A percentile compares a stretch with the other conserved stretches of the same genome.
Conservation (phyloP, 2,113 vertebrate genomes). For the Megaleporinus macrocephalus region DNA sequence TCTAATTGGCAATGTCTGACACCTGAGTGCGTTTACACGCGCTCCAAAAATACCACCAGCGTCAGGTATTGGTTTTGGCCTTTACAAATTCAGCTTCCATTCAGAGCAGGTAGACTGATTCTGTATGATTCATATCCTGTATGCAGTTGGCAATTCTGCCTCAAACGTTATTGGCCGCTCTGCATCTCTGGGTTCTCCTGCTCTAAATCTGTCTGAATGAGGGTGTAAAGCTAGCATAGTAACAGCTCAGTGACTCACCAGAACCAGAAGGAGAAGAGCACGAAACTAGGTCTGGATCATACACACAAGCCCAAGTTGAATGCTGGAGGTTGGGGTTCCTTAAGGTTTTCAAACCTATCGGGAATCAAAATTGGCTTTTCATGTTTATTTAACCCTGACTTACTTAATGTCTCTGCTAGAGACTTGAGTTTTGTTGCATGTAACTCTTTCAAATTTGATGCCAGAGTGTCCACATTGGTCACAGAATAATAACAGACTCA, state of each 20-base stretch:
- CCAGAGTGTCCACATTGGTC: too few relatives aligned
- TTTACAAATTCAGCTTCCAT: slow-evolving; percentile 3
- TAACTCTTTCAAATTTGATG: too few relatives aligned
- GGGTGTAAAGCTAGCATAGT: not conserved
- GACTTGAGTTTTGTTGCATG: too few relatives aligned
- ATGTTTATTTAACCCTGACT: too few relatives aligned
- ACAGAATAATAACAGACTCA: too few relatives aligned
- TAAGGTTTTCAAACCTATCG: not conserved
- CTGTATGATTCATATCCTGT: slow-evolving; percentile 28
- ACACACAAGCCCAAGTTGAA: not conserved
- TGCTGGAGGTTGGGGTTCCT: not conserved
- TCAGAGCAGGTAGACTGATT: slow-evolving; percentile 5
- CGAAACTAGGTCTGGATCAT: not conserved
- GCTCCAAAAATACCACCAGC: not conserved
- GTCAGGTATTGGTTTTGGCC: not conserved
- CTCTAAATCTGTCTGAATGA: slow-evolving; percentile 29
- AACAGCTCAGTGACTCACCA: slow-evolving; percentile 33
- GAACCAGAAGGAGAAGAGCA: not conserved
- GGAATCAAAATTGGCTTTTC: too few relatives aligned
- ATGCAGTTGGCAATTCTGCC: slow-evolving; percentile 19
- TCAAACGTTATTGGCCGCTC: slow-evolving; percentile 20
- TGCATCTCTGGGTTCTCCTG: not conserved
- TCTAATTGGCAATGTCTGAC: not conserved
- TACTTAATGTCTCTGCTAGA: too few relatives aligned
- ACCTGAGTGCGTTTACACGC: too few relatives aligned